Evolutionary conservation across 2,888 invertebrate species (phyloP), one percentile per base, ranked within the genome.

Genomic region (Volucella bombylans): DNA sequence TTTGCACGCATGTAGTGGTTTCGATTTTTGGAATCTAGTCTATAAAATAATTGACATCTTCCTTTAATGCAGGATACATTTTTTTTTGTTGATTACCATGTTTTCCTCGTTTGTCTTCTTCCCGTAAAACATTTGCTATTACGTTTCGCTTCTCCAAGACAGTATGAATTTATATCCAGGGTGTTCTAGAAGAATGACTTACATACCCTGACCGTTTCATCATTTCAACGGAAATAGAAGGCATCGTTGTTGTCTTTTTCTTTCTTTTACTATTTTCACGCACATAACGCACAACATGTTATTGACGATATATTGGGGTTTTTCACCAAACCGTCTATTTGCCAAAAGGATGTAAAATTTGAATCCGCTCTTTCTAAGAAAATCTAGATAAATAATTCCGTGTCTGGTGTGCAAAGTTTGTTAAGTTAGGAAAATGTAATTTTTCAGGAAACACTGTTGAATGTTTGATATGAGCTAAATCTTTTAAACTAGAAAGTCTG

Each of bases 181-280:
- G 61, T 72, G 49, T 61, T 50, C 23, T 61, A 62, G 54, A 72
- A 72, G 31, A 76, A 76, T 57, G 65, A 11, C 65, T 76, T 67
- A 8, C 67, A 65, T 55, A 74, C 43, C 18, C 67, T 57, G n/a
- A 76, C 50, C 41, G 39, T 57, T 67, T 67, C 50, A 59, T 15
- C 43, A 49, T 76, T 23, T n/a, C n/a, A n/a, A 57, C 23, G 41
- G 49, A 74, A 74, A 67, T 41, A 57, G 38, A 65, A 74, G 23
- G 39, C 49, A 45, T 55, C 57, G 64, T 74, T 74, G n/a, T 65
- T 55, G n/a, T 65, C 43, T 50, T 62, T 65, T 55, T 47, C 47
- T 54, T 64, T 39, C 54, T 73, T n/a, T 31, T 55, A n/a, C 55
- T 49, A n/a, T 62, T 54, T 41, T 43, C 54, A 64, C 64, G 49